Evolutionary conservation across 2,888 invertebrate genomes (phyloP).

Genomic region (Lomographa bimaculata): DNA sequence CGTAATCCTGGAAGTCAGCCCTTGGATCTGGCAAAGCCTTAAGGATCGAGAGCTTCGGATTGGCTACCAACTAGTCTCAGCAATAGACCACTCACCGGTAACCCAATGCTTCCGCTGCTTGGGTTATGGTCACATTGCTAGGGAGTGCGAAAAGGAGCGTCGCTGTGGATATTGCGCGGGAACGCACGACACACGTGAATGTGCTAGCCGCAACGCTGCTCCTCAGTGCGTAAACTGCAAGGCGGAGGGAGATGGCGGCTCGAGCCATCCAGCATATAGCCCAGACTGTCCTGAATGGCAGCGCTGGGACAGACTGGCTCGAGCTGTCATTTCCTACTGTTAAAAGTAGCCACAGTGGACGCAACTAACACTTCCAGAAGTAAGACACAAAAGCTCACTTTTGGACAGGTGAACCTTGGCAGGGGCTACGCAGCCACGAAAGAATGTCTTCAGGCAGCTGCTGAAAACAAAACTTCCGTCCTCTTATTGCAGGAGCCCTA

Average conservation of each 20-base stretch:
- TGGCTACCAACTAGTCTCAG: neutral
- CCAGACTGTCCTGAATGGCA: neutral
- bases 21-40: neutral
- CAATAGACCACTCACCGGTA: slow-evolving; percentile 3
- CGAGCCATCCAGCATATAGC: slow-evolving; percentile 1
- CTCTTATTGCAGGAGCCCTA: neutral
- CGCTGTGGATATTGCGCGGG: neutral
- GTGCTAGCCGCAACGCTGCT: neutral
- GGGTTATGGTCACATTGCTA: neutral
- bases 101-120: slow-evolving; percentile 1
- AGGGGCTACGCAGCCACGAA: neutral
- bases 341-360: neutral
- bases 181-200: neutral
- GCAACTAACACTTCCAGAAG: neutral
- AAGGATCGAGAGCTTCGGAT: neutral
- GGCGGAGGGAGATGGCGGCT: too few species aligned
- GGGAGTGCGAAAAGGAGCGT: neutral
- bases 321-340: neutral
- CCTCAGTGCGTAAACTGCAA: neutral
- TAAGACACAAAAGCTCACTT: neutral
- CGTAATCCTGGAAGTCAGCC: neutral
- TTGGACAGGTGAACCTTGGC: neutral
- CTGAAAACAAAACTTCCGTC: neutral
- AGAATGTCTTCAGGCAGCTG: neutral
- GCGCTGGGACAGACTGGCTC: slow-evolving; percentile 1